phyloP scores from a whole-genome alignment of 1,140 invertebrate genomes.

The Homalodisca vitripennis region DNA sequence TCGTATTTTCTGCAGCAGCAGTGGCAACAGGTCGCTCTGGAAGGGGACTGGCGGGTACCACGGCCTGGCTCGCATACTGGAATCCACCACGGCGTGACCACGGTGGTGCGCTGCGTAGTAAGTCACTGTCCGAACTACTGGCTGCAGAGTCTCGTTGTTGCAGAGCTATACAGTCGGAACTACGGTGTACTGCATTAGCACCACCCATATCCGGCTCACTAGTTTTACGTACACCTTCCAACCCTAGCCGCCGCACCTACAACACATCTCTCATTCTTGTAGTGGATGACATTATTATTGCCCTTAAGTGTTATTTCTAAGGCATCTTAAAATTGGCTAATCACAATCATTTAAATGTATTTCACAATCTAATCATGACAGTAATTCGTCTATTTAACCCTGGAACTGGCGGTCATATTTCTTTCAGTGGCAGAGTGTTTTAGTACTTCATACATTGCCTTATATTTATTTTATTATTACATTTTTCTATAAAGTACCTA shows the following conservation, averaged over 20 bases:
- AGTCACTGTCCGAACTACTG: conserved; percentile 59
- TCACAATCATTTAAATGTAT: too few relatives aligned
- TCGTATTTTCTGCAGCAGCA: neutral
- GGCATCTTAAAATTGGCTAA: too few relatives aligned
- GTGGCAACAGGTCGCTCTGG: neutral
- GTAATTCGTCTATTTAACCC: too few relatives aligned
- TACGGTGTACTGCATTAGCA: conserved; percentile 53
- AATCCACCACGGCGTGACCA: conserved; percentile 47
- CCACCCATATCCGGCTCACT: conserved; percentile 53
- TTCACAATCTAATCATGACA: too few relatives aligned
- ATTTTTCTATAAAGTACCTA: too few relatives aligned
- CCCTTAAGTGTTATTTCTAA: too few relatives aligned
- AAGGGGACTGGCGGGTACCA: neutral
- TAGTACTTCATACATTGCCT: too few relatives aligned
- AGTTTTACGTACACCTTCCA: conserved; percentile 47
- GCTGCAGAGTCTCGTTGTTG: conserved; percentile 44
- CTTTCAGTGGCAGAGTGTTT: too few relatives aligned
- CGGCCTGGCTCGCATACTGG: conserved; percentile 41
- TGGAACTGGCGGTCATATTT: too few relatives aligned
- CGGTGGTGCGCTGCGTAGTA: conserved; percentile 53
- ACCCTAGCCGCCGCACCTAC: conserved; percentile 33
- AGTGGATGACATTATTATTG: too few relatives aligned
- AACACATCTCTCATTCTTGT: too few relatives aligned
- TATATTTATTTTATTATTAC: too few relatives aligned
- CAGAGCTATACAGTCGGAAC: conserved; percentile 64